A percentile compares a stretch with the other conserved stretches of the same genome.
Evolutionary conservation across 2,888 invertebrate species (phyloP).

Genomic region (Plagodis dolabraria): DNA sequence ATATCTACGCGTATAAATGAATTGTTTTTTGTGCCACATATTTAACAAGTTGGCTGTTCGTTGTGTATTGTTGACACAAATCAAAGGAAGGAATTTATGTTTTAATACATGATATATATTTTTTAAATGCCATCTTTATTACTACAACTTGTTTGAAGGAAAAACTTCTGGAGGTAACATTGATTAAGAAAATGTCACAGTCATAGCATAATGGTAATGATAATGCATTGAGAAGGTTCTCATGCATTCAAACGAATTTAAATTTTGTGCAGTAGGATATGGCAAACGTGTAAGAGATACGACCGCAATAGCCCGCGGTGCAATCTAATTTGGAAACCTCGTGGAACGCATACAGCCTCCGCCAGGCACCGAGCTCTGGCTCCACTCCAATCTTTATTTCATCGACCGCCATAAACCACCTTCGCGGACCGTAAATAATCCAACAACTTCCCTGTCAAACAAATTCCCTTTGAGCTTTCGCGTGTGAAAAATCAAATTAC

Average conservation of each 20-base stretch:
- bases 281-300: slow-evolving; percentile 13
- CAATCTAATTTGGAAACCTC: slow-evolving; percentile 61
- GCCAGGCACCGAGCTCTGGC: slow-evolving; percentile 50
- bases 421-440: slow-evolving; percentile 59
- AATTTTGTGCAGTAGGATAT: not conserved
- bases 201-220: no score
- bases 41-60: slow-evolving; percentile 7
- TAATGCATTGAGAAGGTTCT: no score
- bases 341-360: slow-evolving; percentile 53
- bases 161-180: no score
- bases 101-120: not conserved
- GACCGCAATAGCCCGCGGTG: slow-evolving; percentile 28
- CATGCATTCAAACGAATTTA: not conserved
- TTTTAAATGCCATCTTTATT: not conserved
- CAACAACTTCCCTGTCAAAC: slow-evolving; percentile 57
- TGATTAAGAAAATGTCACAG: no score
- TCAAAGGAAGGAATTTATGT: not conserved
- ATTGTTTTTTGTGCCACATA: slow-evolving; percentile 32
- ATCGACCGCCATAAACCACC: slow-evolving; percentile 53
- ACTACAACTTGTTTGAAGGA: not conserved
- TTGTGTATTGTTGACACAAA: slow-evolving; percentile 5
- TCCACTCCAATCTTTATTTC: slow-evolving; percentile 67
- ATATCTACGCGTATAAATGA: slow-evolving; percentile 32
- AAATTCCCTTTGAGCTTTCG: slow-evolving; percentile 56
- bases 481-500: slow-evolving; percentile 54